Base-by-base conservation (phyloP, 2,888 invertebrate genomes). In the Minunthozetes semirufus region DNA sequence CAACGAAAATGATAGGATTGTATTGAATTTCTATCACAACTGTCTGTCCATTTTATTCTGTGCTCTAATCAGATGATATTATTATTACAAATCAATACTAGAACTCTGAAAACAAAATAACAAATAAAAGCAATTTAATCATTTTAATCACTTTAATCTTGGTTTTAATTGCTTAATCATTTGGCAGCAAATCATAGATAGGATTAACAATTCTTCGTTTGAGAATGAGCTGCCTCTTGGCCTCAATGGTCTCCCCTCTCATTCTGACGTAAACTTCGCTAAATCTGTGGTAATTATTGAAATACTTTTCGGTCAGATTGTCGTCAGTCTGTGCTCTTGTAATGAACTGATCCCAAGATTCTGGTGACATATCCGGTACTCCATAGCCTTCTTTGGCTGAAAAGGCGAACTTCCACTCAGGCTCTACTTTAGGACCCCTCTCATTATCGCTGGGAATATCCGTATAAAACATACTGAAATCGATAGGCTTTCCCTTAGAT, bases 331-430 rank as follows among this genome's bases (percentile, higher is more conserved):
- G 8, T 22, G 73, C 61, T 38, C 61, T 27, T n/a, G 17, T 61
- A 1, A 73, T 50, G 25, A 63, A 73, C 17, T 73, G 46, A 42
- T 33, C 73, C 73, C 73, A 73, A 15, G 61, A 59, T 19, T 38
- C 0, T 8, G 63, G 1, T 17, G 73, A 63, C 46, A 73, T 11
- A n/a, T 19, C 15, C 6, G n/a, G n/a, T 27, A 73, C 22, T 22
- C 38, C 33, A 66, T 73, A 73, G 46, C 42, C 25, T n/a, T 61
- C n/a, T 29, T 46, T 61, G 15, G 73, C 53, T 2, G 42, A n/a
- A 33, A 19, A 63, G 13, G 42, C 73, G 6, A 19, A 42, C n/a
- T 19, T 5, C 73, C 73, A 73, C 22, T 46, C 33, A 13, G 73
- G 73, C 17, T 22, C 11, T n/a, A 25, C 38, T 29, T 72, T 50